These are phyloP conservation scores for Acanthurus leucopareius DNA, from an alignment of 2,797 vertebrate species.

Conservation along the genomic window DNA sequence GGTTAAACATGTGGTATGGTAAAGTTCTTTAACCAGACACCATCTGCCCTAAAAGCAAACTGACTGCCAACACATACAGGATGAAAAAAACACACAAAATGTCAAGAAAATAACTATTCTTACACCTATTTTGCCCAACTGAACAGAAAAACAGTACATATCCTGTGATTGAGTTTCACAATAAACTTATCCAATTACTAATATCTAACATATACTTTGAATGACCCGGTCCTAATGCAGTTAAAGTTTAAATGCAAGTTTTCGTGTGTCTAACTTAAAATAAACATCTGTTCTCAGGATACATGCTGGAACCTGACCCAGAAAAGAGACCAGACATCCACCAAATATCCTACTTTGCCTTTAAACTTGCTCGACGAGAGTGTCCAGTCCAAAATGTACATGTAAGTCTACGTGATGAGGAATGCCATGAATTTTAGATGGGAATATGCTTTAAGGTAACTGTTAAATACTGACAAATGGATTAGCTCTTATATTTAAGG, in stretches of 20 bases:
- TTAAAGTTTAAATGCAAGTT: not conserved
- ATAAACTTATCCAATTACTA: too few relatives aligned
- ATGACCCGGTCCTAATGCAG: not conserved
- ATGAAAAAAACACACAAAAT: too few relatives aligned
- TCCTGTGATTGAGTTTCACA: too few relatives aligned
- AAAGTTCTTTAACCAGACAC: too few relatives aligned
- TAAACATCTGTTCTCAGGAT: slow-evolving; percentile 84
- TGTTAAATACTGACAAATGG: not conserved
- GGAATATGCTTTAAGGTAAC: slow-evolving; percentile 7
- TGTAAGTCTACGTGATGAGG: slow-evolving; percentile 81
- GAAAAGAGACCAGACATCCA: slow-evolving; percentile 97
- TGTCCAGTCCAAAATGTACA: slow-evolving; percentile 93
- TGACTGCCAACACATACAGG: too few relatives aligned
- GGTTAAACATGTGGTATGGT: not conserved
- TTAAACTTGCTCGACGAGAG: slow-evolving; percentile 92
- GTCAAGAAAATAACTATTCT: too few relatives aligned
- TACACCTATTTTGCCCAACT: too few relatives aligned
- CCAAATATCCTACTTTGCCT: slow-evolving; percentile 97
- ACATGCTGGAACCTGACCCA: slow-evolving; percentile 98
- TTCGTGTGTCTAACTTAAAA: not conserved
- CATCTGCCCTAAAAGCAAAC: too few relatives aligned
- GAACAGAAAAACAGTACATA: too few relatives aligned
- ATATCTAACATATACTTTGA: too few relatives aligned
- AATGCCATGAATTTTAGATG: not conserved
- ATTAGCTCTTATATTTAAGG: not conserved